phyloP scores from a whole-genome alignment of 1,140 invertebrate species.

The Hycleus phaleratus region DNA sequence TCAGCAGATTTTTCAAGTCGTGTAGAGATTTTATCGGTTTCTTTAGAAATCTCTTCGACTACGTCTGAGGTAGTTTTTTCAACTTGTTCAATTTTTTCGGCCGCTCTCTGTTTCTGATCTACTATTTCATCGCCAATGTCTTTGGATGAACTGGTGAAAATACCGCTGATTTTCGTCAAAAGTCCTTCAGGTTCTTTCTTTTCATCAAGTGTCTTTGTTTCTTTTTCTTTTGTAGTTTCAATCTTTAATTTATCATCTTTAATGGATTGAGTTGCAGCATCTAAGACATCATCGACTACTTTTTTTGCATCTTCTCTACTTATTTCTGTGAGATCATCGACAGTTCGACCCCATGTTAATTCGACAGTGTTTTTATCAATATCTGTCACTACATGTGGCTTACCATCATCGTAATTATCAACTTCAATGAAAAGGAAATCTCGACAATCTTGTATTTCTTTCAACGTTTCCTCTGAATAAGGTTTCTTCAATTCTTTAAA shows the following conservation, averaged over 20 bases:
- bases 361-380: not conserved
- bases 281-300: too few species aligned
- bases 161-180: constrained; percentile 1
- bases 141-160: not conserved
- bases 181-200: constrained; percentile 5
- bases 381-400: constrained; percentile 1
- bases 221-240: not conserved
- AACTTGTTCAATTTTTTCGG: constrained; percentile 1
- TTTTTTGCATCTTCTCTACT: too few species aligned
- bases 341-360: not conserved
- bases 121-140: not conserved
- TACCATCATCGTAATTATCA: constrained; percentile 8
- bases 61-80: not conserved
- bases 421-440: constrained; percentile 11
- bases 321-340: not conserved
- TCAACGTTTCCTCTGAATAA: not conserved
- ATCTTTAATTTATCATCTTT: too few species aligned
- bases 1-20: constrained; percentile 4
- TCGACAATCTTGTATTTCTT: constrained; percentile 7
- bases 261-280: too few species aligned
- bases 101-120: constrained; percentile 8
- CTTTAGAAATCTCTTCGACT: not conserved
- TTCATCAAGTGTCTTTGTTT: not conserved
- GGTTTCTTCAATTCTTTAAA: not conserved
- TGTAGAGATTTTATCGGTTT: not conserved